A percentile compares a stretch with the other conserved stretches of the same genome.
phyloP scores from a whole-genome alignment of 2,888 invertebrate genomes.

The Dolichopus griseipennis region DNA sequence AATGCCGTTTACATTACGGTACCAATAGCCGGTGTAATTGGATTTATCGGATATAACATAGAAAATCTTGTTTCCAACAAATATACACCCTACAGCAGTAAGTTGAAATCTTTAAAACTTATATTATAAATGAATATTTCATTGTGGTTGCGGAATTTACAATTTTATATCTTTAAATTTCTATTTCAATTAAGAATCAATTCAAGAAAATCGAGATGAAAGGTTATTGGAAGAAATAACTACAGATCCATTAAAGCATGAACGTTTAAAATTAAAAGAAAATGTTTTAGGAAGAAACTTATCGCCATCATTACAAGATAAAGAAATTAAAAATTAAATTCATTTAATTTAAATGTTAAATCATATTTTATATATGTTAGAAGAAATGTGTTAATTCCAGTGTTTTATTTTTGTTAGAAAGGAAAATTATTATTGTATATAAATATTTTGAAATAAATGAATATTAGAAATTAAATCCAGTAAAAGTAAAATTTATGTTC shows the following conservation, averaged over 20 bases:
- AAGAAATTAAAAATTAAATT: constrained; percentile 20
- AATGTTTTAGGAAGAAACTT: constrained; percentile 59
- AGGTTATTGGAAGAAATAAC: constrained; percentile 52
- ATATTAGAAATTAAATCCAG: no score
- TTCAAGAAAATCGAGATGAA: constrained; percentile 65
- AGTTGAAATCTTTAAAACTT: constrained; percentile 32
- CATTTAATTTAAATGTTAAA: neutral
- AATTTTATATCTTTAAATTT: constrained; percentile 10
- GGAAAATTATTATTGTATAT: no score
- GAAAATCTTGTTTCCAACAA: constrained; percentile 64
- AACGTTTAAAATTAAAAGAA: constrained; percentile 58
- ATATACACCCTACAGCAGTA: constrained; percentile 66
- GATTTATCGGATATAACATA: constrained; percentile 77
- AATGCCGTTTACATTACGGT: constrained; percentile 74
- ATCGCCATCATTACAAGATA: constrained; percentile 53
- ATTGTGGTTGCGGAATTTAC: neutral
- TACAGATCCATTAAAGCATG: constrained; percentile 53
- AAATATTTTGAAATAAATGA: no score
- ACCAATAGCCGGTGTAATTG: constrained; percentile 73
- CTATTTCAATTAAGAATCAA: constrained; percentile 49
- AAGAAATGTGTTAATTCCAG: no score
- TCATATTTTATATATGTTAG: no score
- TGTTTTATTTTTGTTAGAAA: no score
- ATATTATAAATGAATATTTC: neutral
- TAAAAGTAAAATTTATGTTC: no score